These are phyloP conservation scores for Drosophila fungiperda DNA, from an alignment of 2,888 invertebrate species.

Conservation along the genomic window DNA sequence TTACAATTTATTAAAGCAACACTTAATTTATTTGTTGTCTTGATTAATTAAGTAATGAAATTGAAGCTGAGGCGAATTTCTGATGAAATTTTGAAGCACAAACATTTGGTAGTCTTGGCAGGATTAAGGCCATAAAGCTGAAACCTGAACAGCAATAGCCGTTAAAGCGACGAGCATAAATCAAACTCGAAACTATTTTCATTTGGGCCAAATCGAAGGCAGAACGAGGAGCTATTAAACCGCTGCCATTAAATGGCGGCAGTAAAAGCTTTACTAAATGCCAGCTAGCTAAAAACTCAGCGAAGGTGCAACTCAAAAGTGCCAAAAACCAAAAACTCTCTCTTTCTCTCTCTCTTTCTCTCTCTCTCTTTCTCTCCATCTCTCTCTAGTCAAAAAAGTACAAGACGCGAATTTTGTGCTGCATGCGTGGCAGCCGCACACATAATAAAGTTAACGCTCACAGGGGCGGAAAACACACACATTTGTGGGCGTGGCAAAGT, in stretches of 20 bases:
- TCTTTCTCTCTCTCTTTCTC: no score
- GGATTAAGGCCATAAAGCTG: constrained; percentile 26
- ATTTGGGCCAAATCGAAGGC: constrained; percentile 55
- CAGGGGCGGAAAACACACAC: constrained; percentile 30
- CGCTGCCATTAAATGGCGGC: constrained; percentile 59
- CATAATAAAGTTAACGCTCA: constrained; percentile 69
- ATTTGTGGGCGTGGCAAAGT: constrained; percentile 27
- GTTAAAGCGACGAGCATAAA: constrained; percentile 53
- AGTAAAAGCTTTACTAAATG: constrained; percentile 61
- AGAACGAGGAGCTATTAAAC: constrained; percentile 48
- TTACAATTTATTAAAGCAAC: no score
- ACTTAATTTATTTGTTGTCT: neutral
- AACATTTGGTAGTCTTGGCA: no score
- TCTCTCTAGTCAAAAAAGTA: constrained; percentile 43
- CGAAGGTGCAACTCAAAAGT: constrained; percentile 10
- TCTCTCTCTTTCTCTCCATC: neutral
- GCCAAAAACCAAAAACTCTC: constrained; percentile 11
- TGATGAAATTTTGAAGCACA: neutral
- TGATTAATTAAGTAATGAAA: neutral
- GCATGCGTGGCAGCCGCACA: constrained; percentile 60
- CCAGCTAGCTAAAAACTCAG: constrained; percentile 38
- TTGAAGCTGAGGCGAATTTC: neutral
- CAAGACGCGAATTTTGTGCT: constrained; percentile 48
- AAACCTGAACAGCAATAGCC: constrained; percentile 26
- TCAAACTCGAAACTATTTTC: constrained; percentile 66